A percentile compares a stretch with the other conserved stretches of the same genome.
Evolutionary conservation across 2,797 vertebrate genomes (phyloP).

Genomic region (Lepilemur ruficaudatus): DNA sequence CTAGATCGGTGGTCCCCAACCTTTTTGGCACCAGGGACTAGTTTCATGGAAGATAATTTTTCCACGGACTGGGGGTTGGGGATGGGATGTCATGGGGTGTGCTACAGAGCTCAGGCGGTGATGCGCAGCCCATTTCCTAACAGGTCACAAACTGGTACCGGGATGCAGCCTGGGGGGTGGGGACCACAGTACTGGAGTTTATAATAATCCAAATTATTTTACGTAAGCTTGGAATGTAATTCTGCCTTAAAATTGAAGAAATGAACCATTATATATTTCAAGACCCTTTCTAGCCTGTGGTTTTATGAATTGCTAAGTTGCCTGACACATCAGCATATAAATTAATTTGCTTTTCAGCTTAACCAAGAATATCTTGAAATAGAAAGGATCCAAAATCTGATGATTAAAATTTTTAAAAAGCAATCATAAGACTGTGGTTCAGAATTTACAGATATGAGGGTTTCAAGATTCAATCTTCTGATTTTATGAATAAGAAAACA

Average conservation of each 20-base stretch:
- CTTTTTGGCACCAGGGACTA: too few relatives aligned
- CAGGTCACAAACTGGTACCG: too few relatives aligned
- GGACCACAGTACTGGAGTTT: background rate
- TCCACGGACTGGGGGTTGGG: too few relatives aligned
- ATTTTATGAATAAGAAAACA: background rate
- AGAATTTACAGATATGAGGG: background rate
- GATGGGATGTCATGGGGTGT: too few relatives aligned
- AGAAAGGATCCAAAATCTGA: background rate
- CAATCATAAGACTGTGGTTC: background rate
- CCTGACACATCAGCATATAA: background rate
- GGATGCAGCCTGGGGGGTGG: too few relatives aligned
- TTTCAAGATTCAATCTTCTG: background rate
- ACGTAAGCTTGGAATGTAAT: background rate
- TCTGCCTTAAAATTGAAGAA: constrained; percentile 22
- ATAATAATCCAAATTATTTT: constrained; percentile 42
- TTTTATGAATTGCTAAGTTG: background rate
- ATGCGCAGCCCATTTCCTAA: too few relatives aligned
- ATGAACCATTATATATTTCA: background rate
- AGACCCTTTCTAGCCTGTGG: background rate
- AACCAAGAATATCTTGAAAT: constrained; percentile 22
- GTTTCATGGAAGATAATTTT: too few relatives aligned
- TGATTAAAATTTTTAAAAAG: background rate
- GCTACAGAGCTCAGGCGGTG: too few relatives aligned
- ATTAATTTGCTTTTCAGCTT: background rate
- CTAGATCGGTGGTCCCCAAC: background rate